Evolutionary conservation across 2,888 invertebrate genomes (phyloP).

Genomic region (Empis stercorea): DNA sequence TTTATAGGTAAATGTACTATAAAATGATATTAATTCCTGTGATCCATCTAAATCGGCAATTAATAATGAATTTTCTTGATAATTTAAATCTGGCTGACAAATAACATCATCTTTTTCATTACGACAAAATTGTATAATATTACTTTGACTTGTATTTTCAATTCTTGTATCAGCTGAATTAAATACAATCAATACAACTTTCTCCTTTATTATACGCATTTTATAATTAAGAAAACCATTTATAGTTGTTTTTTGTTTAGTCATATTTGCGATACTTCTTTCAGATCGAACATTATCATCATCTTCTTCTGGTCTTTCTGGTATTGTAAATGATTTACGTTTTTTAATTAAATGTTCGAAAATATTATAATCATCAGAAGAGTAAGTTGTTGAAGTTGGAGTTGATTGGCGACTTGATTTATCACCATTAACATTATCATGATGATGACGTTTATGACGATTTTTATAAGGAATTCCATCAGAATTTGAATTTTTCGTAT

Average conservation of each 20-base stretch:
- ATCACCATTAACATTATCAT: constrained; percentile 5
- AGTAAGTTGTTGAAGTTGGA: constrained; percentile 12
- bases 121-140: constrained; percentile 59
- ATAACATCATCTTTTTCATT: constrained; percentile 27
- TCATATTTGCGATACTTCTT: constrained; percentile 18
- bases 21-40: constrained; percentile 65
- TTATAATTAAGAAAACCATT: constrained; percentile 22
- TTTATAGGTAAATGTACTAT: constrained; percentile 44
- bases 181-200: constrained; percentile 65
- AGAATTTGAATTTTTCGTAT: constrained; percentile 23
- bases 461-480: constrained; percentile 10
- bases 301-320: constrained; percentile 4
- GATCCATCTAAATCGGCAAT: constrained; percentile 64
- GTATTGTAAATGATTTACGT: constrained; percentile 23
- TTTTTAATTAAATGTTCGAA: constrained; percentile 28
- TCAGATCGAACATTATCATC: constrained; percentile 16
- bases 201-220: constrained; percentile 50
- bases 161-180: constrained; percentile 59
- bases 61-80: constrained; percentile 58
- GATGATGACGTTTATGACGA: constrained; percentile 11
- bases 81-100: constrained; percentile 63
- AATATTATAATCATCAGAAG: constrained; percentile 22
- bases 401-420: background rate
- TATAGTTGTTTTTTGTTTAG: constrained; percentile 15
- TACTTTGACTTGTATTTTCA: constrained; percentile 67